Conservation (phyloP, 1,140 invertebrate genomes). For the Aethina tumida region DNA sequence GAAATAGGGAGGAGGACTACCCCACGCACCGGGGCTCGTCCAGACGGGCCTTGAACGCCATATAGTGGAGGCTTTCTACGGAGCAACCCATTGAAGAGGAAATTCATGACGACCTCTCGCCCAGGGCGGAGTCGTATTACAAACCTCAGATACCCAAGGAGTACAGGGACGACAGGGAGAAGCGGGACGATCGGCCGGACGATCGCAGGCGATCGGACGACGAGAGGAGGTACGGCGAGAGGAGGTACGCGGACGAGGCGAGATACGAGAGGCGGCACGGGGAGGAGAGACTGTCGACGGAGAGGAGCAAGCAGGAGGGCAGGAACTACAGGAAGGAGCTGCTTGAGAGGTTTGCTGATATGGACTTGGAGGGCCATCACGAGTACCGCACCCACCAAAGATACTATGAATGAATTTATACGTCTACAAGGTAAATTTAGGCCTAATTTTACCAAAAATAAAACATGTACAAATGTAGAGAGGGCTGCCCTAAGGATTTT, state of each 20-base stretch:
- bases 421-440: not conserved
- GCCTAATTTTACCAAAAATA: slow-evolving; percentile 5
- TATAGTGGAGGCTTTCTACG: slow-evolving; percentile 41
- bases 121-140: slow-evolving; percentile 27
- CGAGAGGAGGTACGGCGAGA: slow-evolving; percentile 15
- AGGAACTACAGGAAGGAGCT: slow-evolving; percentile 33
- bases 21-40: slow-evolving; percentile 40
- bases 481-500: slow-evolving; percentile 3
- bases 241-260: slow-evolving; percentile 14
- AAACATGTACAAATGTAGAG: slow-evolving; percentile 2
- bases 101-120: slow-evolving; percentile 31
- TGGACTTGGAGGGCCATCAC: slow-evolving; percentile 34
- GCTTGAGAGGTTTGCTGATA: slow-evolving; percentile 33
- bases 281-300: slow-evolving; percentile 10
- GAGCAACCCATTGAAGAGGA: slow-evolving; percentile 38
- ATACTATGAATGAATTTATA: slow-evolving; percentile 31
- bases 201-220: slow-evolving; percentile 16
- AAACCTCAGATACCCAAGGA: slow-evolving; percentile 33
- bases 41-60: slow-evolving; percentile 41
- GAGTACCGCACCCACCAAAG: slow-evolving; percentile 28
- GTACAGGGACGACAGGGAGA: slow-evolving; percentile 29
- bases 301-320: slow-evolving; percentile 29
- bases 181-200: slow-evolving; percentile 14
- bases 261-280: slow-evolving; percentile 15
- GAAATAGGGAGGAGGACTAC: slow-evolving; percentile 36